Conservation (phyloP, 2,797 vertebrate genomes). For the Tympanoctomys barrerae region DNA sequence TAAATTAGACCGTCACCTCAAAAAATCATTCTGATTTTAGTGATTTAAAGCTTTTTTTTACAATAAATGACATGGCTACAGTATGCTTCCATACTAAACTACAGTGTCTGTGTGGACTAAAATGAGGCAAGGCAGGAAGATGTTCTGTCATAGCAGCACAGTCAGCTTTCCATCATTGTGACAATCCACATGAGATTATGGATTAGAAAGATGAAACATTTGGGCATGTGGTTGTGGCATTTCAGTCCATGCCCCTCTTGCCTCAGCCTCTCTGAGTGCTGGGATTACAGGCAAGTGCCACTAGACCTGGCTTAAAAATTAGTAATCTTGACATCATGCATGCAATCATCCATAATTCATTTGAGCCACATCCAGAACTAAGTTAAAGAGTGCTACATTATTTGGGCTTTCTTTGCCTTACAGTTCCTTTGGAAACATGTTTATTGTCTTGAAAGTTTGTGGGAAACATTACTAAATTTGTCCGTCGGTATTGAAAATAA, state of each 20-base stretch:
- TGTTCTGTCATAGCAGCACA: neutral
- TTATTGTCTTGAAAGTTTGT: conserved; percentile 33
- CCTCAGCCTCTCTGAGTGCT: neutral
- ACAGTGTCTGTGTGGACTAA: neutral
- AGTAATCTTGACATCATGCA: neutral
- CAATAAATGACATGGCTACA: neutral
- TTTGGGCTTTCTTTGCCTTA: neutral
- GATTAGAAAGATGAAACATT: neutral
- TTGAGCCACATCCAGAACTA: neutral
- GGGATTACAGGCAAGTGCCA: neutral
- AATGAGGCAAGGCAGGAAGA: neutral
- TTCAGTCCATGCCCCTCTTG: neutral
- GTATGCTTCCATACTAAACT: neutral
- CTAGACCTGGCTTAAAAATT: neutral
- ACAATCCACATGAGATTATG: too few species aligned
- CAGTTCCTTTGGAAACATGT: neutral
- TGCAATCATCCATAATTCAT: neutral
- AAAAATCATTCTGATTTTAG: neutral
- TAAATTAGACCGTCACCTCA: neutral
- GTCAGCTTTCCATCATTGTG: neutral
- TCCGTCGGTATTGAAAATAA: conserved; percentile 32
- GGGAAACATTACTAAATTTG: conserved; percentile 11
- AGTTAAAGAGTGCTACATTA: neutral
- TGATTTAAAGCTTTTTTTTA: neutral
- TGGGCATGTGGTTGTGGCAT: neutral